Base-by-base conservation (phyloP, 2,797 vertebrate genomes). In the Sarcophilus harrisii region DNA sequence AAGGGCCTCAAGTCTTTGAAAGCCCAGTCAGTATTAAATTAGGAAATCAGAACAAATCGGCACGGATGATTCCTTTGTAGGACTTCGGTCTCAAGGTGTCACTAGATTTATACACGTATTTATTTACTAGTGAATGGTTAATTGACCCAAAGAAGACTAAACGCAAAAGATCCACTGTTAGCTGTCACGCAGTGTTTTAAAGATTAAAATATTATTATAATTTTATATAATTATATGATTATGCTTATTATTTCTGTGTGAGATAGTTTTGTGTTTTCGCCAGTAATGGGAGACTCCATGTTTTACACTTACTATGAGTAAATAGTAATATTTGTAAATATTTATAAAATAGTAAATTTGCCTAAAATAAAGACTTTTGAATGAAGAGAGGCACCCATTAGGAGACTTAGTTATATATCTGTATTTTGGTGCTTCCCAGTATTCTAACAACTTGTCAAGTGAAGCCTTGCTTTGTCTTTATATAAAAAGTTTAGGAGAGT, bases 401-500 rank as follows among this genome's bases (percentile, higher is more conserved):
- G 73, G 58, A 55, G 12, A 81, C 55, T n/a, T 89, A 28, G 91
- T 32, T 16, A 14, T 81, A 58, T 93, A 10, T 90, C 1, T 87
- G 0, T 95, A 24, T 90, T 66, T 92, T 62, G 91, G 58, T 92
- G 57, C 18, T n/a, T 58, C 29, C 6, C 12, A n/a, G 1, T 90
- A 27, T 92, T 32, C 62, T 49, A 94, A 91, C 55, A 57, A 28
- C 57, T 0, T 91, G 0, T 91, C 95, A 94, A 96, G 90, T 73
- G 66, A 66, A 92, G 92, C 54, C 55, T 0, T 94, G 73, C 21
- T 81, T 16, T 45, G 52, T 10, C 52, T 73, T 92, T 58, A n/a
- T 90, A 96, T 59, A 95, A 30, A 96, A 90, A 59, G 66, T 81
- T 30, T 57, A 60, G 58, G 52, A 90, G 58, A 52, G 57, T 12